These are phyloP conservation scores for Eulemur mongoz DNA, from an alignment of 2,797 vertebrate genomes.

Conservation along the genomic window DNA sequence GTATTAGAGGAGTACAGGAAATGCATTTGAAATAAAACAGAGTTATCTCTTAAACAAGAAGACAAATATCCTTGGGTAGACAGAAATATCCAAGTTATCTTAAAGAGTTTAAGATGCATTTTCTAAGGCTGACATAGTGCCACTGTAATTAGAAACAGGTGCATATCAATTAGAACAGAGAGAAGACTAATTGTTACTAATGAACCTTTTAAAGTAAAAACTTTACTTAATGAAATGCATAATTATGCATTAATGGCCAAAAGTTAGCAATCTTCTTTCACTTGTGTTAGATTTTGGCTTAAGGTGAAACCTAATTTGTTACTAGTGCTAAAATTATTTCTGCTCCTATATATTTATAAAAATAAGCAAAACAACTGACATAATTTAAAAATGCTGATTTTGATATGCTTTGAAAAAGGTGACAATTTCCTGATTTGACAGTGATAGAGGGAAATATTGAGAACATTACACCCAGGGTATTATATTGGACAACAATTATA, in stretches of 20 bases:
- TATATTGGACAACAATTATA: neutral
- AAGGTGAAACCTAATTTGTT: conserved; percentile 74
- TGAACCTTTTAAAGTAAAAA: conserved; percentile 80
- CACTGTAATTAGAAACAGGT: conserved; percentile 81
- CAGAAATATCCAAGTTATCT: conserved; percentile 39
- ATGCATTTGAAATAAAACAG: conserved; percentile 5
- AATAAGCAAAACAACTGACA: neutral
- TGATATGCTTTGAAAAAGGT: conserved; percentile 46
- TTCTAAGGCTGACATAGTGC: conserved; percentile 78
- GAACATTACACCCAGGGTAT: neutral
- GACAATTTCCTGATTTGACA: neutral
- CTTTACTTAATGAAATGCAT: conserved; percentile 83
- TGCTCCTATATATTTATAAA: conserved; percentile 35
- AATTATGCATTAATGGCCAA: conserved; percentile 84
- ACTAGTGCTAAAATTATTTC: conserved; percentile 58
- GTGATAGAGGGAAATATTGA: neutral
- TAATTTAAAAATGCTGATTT: conserved; percentile 54
- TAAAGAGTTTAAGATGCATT: conserved; percentile 68
- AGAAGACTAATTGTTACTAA: conserved; percentile 82
- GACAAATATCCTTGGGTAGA: neutral
- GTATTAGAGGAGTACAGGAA: neutral
- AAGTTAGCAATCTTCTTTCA: conserved; percentile 80
- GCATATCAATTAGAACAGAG: conserved; percentile 77
- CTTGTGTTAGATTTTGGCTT: conserved; percentile 76
- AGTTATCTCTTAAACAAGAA: conserved; percentile 27